Conservation (phyloP, 2,888 invertebrate genomes). For the Phytoseiulus persimilis region DNA sequence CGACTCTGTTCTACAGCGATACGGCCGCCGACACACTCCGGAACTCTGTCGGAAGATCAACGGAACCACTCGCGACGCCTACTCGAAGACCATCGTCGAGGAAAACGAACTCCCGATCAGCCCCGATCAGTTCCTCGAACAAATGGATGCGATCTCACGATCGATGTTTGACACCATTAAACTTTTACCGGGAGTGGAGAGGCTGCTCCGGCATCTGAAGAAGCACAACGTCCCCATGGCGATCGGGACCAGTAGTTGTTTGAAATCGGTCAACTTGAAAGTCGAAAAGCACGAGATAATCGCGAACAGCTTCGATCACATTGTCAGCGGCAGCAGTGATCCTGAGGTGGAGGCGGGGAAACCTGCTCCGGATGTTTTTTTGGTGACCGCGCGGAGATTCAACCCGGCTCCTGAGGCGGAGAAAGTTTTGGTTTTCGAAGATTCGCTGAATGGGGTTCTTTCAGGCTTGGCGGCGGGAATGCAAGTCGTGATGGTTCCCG, state of each 20-base stretch:
- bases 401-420: constrained; percentile 45
- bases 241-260: constrained; percentile 52
- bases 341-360: constrained; percentile 53
- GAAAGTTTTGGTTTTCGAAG: constrained; percentile 51
- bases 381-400: constrained; percentile 50
- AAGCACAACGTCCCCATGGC: constrained; percentile 51
- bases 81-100: not conserved
- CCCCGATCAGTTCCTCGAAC: not conserved
- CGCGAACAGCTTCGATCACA: constrained; percentile 45
- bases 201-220: constrained; percentile 51
- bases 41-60: not conserved
- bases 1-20: not conserved
- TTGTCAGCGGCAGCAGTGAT: constrained; percentile 46
- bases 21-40: not conserved
- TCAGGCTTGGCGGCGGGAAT: constrained; percentile 52
- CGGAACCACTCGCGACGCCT: not conserved
- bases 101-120: not conserved
- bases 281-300: constrained; percentile 19
- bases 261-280: constrained; percentile 48
- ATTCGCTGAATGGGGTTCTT: constrained; percentile 53
- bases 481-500: constrained; percentile 50
- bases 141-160: constrained; percentile 43
- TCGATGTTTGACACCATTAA: not conserved
- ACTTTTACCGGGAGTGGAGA: constrained; percentile 48
- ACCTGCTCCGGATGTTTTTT: constrained; percentile 53